Percentiles rank a stretch among this genome's conserved stretches.
Conservation (phyloP, 2,888 invertebrate species). For the Exephanes ischioxanthus region DNA sequence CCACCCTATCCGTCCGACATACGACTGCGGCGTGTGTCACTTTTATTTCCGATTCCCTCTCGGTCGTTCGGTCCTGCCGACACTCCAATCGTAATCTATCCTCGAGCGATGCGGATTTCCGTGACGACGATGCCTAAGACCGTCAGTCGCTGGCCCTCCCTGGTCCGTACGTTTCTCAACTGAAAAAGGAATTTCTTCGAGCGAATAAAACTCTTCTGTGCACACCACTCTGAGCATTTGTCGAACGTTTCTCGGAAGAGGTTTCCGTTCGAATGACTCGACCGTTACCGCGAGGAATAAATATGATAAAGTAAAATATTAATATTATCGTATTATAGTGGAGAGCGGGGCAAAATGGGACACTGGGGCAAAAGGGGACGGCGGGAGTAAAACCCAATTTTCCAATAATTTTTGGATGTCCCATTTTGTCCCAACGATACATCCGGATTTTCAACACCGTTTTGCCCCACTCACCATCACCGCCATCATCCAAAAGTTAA, state of each 20-base stretch:
- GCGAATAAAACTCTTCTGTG: constrained; percentile 28
- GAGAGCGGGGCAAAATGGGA: no score
- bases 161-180: constrained; percentile 15
- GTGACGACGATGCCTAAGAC: constrained; percentile 34
- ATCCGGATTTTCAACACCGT: no score
- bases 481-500: no score
- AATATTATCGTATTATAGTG: neutral
- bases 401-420: no score
- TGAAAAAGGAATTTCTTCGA: constrained; percentile 52
- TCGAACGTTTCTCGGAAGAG: constrained; percentile 15
- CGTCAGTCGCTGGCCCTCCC: constrained; percentile 42
- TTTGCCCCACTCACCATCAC: no score
- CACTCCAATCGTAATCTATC: constrained; percentile 61
- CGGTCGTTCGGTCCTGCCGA: constrained; percentile 43
- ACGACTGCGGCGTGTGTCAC: constrained; percentile 45
- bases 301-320: neutral
- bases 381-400: no score
- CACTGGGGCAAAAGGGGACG: no score
- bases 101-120: constrained; percentile 61
- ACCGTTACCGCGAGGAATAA: neutral
- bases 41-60: constrained; percentile 62
- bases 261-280: constrained; percentile 11
- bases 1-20: neutral
- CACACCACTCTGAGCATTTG: constrained; percentile 16
- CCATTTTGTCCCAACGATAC: no score